Base-by-base conservation (phyloP, 2,113 vertebrate genomes). In the Perca schrenkii region DNA sequence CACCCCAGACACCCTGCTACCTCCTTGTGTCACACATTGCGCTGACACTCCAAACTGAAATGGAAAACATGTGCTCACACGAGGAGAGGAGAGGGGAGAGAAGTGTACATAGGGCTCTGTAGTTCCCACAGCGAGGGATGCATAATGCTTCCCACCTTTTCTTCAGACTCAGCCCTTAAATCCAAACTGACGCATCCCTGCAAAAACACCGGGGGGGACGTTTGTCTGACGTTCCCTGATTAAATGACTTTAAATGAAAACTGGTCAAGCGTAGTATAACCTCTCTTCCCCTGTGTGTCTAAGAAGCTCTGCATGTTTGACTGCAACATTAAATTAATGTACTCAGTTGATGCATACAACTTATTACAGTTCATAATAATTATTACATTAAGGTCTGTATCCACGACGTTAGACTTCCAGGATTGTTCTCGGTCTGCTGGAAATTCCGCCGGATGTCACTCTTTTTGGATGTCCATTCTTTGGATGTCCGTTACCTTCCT, bases 11-110 rank as follows among this genome's bases (percentile, higher is more conserved):
- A 70, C 77, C 67, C 83, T 43, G 43, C 4, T 50, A 72, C 56
- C 17, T 25, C 68, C 69, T 75, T 40, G 57, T 86, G 88, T 90
- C 90, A 71, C 79, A 81, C 80, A 79, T 83, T 77, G 69, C 16
- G 60, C 81, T 79, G 76, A 87, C 84, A 70, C 79, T 72, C 57
- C 58, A 58, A 88, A 68, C 57, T 80, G 61, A 80, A 79, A 76
- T 86, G 89, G 85, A 87, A 89, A 90, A 86, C 77, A 86, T 78
- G 66, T 80, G 79, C 77, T 75, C 25, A 84, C 77, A 58, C 52
- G 50, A 75, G 77, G 82, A 90, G 85, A 81, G 67, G 53, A 53
- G 34, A 84, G 17, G 50, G 70, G 49, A 87, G 78, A 82, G 53
- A 57, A 3, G 68, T 56, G 65, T 64, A 82, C 77, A 66, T 16